These are phyloP conservation scores for Eupsilia transversa DNA, from an alignment of 2,888 invertebrate genomes.

Conservation along the genomic window DNA sequence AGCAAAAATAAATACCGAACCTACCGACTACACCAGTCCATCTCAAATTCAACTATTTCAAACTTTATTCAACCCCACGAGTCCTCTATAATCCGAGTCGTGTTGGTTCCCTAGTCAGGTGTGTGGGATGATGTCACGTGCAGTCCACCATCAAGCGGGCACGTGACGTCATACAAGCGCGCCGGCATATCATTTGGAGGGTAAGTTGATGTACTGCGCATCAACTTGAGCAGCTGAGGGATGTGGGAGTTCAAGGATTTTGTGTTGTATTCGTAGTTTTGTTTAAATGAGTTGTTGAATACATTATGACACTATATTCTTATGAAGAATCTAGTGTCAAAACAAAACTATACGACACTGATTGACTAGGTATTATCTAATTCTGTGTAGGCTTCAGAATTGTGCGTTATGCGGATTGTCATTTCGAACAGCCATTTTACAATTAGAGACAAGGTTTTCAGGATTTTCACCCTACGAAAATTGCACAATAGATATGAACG, in stretches of 20 bases:
- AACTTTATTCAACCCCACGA: neutral
- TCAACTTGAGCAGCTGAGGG: conserved; percentile 37
- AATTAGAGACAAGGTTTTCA: neutral
- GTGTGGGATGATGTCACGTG: conserved; percentile 67
- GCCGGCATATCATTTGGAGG: conserved; percentile 60
- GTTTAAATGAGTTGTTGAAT: conserved; percentile 19
- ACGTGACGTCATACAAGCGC: conserved; percentile 64
- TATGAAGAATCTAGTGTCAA: neutral
- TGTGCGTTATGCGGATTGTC: neutral
- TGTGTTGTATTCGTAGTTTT: conserved; percentile 4
- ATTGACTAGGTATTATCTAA: neutral
- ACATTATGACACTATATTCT: neutral
- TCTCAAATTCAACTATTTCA: conserved; percentile 15
- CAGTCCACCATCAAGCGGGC: conserved; percentile 63
- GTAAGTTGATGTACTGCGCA: conserved; percentile 55
- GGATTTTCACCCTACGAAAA: neutral
- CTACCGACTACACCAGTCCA: neutral
- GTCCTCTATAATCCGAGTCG: conserved; percentile 23
- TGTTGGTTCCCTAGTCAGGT: conserved; percentile 55
- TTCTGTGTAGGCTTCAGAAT: neutral
- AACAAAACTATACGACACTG: neutral
- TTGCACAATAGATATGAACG: neutral
- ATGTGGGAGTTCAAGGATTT: conserved; percentile 36
- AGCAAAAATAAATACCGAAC: neutral
- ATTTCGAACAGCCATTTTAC: neutral